Evolutionary conservation across 2,113 vertebrate species (phyloP), one percentile per base, ranked within the genome.

Genomic region (Cepphus grylle): DNA sequence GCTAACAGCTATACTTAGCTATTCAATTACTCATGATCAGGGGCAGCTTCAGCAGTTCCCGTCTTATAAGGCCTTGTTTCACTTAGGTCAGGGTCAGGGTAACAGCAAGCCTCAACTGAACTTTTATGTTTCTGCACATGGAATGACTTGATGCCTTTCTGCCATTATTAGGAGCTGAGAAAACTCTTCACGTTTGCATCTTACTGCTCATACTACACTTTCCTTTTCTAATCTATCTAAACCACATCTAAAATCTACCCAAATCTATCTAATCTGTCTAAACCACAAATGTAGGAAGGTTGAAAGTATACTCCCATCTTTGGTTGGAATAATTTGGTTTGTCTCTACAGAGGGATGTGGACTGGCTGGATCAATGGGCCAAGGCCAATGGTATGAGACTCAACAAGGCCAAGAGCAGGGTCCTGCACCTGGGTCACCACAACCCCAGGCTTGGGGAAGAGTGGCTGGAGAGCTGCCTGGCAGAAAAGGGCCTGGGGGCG

Each of bases 1-100:
- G 34, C 12, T 72, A 67, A 40, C 25, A 52, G 66, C 56, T 40
- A 1, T 21, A 22, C 0, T 0, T 38, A 84, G 23, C n/a, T 77
- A 15, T 49, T 15, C 50, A 58, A 6, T 17, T 49, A 29, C 43
- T 49, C 11, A 14, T 10, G 15, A 76, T 19, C 42, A 87, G 38
- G 34, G 63, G 22, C 7, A 73, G 71, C 59, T 63, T 77, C 10
- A 52, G 66, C 55, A 70, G 9, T 49, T 88, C 38, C 43, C 19
- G 1, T 30, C 38, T 36, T 29, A 21, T 0, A 63, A 43, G 19
- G 14, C 2, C 38, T 72, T 27, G 19, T 32, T 49, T 45, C 11
- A 13, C 36, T 47, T 12, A 26, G 43, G 40, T 8, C 22, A 69
- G 40, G 55, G 1, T 5, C 9, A 12, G 53, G 36, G 16, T 12